These are phyloP conservation scores for Caradrina kadenii DNA, from an alignment of 2,888 invertebrate species.

Conservation along the genomic window DNA sequence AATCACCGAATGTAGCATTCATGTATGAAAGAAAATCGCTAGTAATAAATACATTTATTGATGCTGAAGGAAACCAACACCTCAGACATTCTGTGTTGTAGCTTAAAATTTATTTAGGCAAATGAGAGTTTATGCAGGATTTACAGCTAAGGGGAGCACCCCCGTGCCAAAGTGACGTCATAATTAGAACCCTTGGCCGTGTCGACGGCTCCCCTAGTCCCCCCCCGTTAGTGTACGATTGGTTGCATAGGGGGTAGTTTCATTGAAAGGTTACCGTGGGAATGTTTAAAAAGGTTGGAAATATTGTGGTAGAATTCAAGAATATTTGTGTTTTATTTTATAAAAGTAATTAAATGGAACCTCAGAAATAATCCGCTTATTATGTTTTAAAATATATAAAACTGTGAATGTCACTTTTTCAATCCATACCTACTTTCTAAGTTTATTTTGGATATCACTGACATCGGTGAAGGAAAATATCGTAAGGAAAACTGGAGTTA, in stretches of 20 bases:
- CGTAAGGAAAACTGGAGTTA: no score
- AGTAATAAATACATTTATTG: no score
- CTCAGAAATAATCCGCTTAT: no score
- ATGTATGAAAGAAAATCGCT: no score
- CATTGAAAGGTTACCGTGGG: background rate
- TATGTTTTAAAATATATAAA: no score
- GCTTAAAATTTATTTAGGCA: constrained; percentile 35
- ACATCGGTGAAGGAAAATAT: no score
- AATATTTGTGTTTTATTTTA: no score
- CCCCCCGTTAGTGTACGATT: background rate
- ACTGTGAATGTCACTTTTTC: no score
- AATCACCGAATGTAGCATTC: no score
- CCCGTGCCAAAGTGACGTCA: constrained; percentile 4
- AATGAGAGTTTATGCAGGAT: constrained; percentile 34
- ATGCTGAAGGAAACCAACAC: background rate
- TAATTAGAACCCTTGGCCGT: constrained; percentile 22
- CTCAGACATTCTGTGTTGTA: background rate
- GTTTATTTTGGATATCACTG: no score
- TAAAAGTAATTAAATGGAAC: no score
- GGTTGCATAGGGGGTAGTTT: background rate
- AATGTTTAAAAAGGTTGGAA: background rate
- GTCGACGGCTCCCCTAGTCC: background rate
- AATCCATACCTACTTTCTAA: no score
- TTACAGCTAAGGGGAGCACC: constrained; percentile 3
- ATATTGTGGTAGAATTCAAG: background rate